These are phyloP conservation scores for Heterocephalus glaber DNA, from an alignment of 2,113 vertebrate species.

Conservation along the genomic window DNA sequence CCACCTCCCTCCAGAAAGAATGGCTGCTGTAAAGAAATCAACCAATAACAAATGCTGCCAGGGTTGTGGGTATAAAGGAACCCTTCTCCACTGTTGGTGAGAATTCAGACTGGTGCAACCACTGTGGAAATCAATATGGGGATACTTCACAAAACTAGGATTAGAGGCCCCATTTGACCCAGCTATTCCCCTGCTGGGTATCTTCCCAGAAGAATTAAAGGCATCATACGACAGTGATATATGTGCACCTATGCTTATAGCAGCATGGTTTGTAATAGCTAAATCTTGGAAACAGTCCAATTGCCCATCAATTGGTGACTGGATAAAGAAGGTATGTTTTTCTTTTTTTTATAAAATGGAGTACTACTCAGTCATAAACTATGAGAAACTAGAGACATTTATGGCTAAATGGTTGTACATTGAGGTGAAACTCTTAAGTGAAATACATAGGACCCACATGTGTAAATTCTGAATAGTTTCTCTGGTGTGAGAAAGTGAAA, in stretches of 20 bases:
- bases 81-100: neutral
- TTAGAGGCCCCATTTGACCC: neutral
- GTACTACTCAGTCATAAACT: neutral
- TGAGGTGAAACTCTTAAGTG: neutral
- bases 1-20: neutral
- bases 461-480: neutral
- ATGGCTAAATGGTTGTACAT: neutral
- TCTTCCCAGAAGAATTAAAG: neutral
- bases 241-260: neutral
- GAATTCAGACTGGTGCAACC: neutral
- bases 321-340: neutral
- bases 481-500: neutral
- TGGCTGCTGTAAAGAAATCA: neutral
- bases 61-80: neutral
- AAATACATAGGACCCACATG: neutral
- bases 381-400: neutral
- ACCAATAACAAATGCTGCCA: neutral
- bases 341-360: neutral
- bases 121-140: neutral
- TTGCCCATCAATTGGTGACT: neutral
- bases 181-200: neutral
- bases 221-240: neutral
- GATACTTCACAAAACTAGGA: neutral
- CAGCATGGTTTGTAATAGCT: neutral
- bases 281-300: neutral